Evolutionary conservation across 2,797 vertebrate species (phyloP).

Genomic region (Microhierax caerulescens): DNA sequence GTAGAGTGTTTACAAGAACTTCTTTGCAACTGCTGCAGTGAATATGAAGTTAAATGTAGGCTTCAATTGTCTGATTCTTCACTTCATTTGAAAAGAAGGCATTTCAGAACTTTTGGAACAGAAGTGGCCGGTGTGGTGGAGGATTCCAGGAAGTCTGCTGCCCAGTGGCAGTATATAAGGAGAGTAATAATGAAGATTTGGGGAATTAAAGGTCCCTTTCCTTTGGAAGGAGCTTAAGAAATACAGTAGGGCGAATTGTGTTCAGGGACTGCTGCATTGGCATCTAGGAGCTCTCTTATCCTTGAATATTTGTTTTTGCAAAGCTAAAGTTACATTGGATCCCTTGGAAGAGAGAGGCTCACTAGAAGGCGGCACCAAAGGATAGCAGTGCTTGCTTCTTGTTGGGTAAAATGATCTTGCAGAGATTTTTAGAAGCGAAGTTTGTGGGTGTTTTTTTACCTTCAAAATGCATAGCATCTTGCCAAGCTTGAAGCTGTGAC

Average conservation of each 20-base stretch:
- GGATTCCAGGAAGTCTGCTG: not conserved
- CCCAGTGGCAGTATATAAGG: not conserved
- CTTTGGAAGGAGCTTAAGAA: not conserved
- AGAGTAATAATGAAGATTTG: not conserved
- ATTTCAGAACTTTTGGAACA: not conserved
- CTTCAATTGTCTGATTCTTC: not conserved
- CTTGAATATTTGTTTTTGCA: not conserved
- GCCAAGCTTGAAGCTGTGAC: not conserved
- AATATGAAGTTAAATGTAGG: slow-evolving; percentile 27
- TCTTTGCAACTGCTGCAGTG: not conserved
- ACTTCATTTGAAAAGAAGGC: not conserved
- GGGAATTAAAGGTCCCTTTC: not conserved
- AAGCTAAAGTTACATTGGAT: not conserved
- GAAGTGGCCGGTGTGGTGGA: not conserved
- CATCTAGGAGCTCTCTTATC: not conserved
- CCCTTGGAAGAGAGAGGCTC: not conserved
- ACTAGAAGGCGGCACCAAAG: not conserved
- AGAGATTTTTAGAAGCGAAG: not conserved
- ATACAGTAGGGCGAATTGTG: not conserved
- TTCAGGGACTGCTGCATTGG: not conserved
- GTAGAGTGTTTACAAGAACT: not conserved
- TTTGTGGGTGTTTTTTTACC: not conserved
- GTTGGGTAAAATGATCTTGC: not conserved
- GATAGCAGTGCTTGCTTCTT: not conserved
- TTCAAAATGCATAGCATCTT: not conserved